Evolutionary conservation across 2,888 invertebrate genomes (phyloP).

Genomic region (Ennomos fuscantarius): DNA sequence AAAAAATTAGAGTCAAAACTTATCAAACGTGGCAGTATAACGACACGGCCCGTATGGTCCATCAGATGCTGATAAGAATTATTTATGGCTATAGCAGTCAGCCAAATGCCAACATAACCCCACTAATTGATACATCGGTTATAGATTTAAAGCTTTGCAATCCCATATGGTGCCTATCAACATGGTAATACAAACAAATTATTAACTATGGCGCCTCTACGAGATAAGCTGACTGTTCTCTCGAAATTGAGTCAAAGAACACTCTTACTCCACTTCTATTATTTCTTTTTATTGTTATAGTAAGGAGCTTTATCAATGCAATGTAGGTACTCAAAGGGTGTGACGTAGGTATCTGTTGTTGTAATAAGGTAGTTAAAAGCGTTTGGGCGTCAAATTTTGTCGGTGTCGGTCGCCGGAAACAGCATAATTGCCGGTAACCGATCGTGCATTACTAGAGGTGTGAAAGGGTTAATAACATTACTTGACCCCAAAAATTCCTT

Average conservation of each 20-base stretch:
- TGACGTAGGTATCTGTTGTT: conserved; percentile 24
- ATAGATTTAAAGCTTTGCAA: conserved; percentile 36
- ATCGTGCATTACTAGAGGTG: conserved; percentile 76
- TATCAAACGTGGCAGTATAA: conserved; percentile 30
- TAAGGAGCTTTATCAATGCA: conserved; percentile 9
- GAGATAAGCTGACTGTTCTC: background rate
- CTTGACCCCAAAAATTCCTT: conserved; percentile 73
- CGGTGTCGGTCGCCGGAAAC: conserved; percentile 67
- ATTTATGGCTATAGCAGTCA: conserved; percentile 65
- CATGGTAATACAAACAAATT: conserved; percentile 11
- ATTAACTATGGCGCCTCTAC: conserved; percentile 1
- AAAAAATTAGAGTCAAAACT: conserved; percentile 13
- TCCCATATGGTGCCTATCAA: conserved; percentile 40
- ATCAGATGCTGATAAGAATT: conserved; percentile 67
- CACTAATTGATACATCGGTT: conserved; percentile 47
- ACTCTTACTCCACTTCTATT: too few species aligned
- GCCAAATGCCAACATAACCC: conserved; percentile 49
- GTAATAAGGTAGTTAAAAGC: conserved; percentile 32
- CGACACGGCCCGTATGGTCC: conserved; percentile 58
- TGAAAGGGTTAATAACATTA: conserved; percentile 81
- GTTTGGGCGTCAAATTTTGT: conserved; percentile 57
- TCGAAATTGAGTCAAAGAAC: background rate
- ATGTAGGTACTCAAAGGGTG: conserved; percentile 4
- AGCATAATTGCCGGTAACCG: conserved; percentile 77
- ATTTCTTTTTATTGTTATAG: too few species aligned